Base-by-base conservation (phyloP, 2,888 invertebrate species). In the Tachina fera region DNA sequence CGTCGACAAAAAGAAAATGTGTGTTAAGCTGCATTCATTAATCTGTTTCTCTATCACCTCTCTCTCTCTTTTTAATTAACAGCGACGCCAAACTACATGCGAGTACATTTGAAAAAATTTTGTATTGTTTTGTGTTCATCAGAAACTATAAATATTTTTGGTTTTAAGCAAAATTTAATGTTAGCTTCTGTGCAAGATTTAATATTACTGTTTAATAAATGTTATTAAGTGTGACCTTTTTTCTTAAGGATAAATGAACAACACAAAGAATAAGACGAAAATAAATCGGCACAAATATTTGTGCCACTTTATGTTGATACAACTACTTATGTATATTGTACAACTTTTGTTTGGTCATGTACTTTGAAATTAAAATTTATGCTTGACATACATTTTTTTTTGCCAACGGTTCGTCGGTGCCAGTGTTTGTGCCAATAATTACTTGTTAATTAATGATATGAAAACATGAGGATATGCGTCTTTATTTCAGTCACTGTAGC, bases 381-480 rank as follows among this genome's bases (percentile, higher is more conserved):
- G 68, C 75, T 61, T 82, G 70, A 22, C 49, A 70, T 16, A 82
- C 61, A 68, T 39, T 61, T 74, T 65, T 39, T 53, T 77, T 58
- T 1, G 60, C 61, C 41, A 22, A 16, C 47, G 60, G 60, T 61
- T 61, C 51, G 45, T 61, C 51, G 45, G 68, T 82, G 49, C 65
- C 82, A 65, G 45, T 60, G 51, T 67, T 83, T 67, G 58, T 72
- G 65, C 16, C 22, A 71, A 72, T 72, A 71, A 77, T 77, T 67
- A 77, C 51, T 83, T 83, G 65, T 83, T 83, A 83, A 77, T 83
- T 83, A 83, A 83, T 83, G 71, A 65, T 72, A 45, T 65, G 67
- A 65, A 65, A 78, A 47, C 63, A 72, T 72, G 22, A 61, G 53
- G 60, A 74, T 16, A 60, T 47, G 22, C 43, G 31, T n/a, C 39